Percentiles rank a stretch among this genome's conserved stretches.
phyloP scores from a whole-genome alignment of 1,140 invertebrate species.

The Zaprionus kolodkinae region DNA sequence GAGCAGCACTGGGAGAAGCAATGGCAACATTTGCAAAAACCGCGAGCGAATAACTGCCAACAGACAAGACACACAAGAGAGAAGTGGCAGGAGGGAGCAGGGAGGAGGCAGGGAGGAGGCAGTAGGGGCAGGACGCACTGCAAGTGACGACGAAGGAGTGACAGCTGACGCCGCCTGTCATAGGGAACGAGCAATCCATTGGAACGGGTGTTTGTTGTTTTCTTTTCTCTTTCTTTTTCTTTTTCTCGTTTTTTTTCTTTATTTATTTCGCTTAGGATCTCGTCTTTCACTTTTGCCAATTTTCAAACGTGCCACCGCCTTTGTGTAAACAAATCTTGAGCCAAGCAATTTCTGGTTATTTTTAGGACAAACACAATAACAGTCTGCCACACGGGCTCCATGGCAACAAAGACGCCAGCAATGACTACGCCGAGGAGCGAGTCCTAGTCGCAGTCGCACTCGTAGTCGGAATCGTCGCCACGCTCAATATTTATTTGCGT shows the following conservation, averaged over 20 bases:
- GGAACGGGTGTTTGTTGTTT: slow-evolving; percentile 21
- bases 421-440: too few species aligned
- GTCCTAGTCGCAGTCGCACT: not conserved
- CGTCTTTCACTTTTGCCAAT: slow-evolving; percentile 56
- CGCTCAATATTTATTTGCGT: slow-evolving; percentile 72
- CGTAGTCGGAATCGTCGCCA: slow-evolving; percentile 9
- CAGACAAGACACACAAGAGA: slow-evolving; percentile 4
- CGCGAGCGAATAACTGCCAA: slow-evolving; percentile 35
- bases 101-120: not conserved
- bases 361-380: slow-evolving; percentile 55
- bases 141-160: not conserved
- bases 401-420: slow-evolving; percentile 24
- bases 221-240: not conserved
- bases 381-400: slow-evolving; percentile 34
- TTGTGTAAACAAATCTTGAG: slow-evolving; percentile 68
- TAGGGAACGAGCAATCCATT: slow-evolving; percentile 37
- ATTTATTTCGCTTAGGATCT: slow-evolving; percentile 65
- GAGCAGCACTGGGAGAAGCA: slow-evolving; percentile 54
- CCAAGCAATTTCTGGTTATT: slow-evolving; percentile 57
- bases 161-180: slow-evolving; percentile 49
- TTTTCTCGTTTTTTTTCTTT: slow-evolving; percentile 45
- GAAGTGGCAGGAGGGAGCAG: not conserved
- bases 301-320: slow-evolving; percentile 62
- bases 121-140: not conserved
- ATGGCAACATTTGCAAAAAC: slow-evolving; percentile 43